phyloP scores from a whole-genome alignment of 2,113 vertebrate species.

The Tiliqua scincoides region DNA sequence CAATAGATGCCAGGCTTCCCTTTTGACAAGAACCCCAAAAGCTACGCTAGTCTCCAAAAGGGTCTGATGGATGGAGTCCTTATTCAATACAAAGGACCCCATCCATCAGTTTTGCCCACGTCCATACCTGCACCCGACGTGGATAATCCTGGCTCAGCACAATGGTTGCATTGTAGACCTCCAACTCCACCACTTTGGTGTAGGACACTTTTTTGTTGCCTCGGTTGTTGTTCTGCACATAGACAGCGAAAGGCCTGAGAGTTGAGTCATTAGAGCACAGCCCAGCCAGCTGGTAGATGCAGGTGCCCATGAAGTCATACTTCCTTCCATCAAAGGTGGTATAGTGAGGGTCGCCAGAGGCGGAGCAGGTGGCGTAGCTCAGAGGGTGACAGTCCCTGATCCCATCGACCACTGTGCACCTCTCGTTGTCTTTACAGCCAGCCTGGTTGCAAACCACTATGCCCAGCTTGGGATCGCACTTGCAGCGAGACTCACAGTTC shows the following conservation, averaged over 20 bases:
- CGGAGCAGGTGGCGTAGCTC: constrained; percentile 36
- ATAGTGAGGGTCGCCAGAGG: constrained; percentile 49
- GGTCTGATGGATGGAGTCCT: too few species aligned
- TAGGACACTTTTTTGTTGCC: constrained; percentile 37
- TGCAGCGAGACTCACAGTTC: constrained; percentile 45
- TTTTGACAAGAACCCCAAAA: too few species aligned
- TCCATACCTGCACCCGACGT: constrained; percentile 52
- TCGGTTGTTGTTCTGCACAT: constrained; percentile 53
- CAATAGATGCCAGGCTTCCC: neutral
- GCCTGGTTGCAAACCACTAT: constrained; percentile 68
- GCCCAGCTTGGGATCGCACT: constrained; percentile 42
- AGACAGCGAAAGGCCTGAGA: constrained; percentile 40
- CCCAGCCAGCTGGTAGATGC: constrained; percentile 55
- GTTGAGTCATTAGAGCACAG: constrained; percentile 37
- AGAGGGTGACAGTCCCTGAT: constrained; percentile 66
- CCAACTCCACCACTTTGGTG: constrained; percentile 47
- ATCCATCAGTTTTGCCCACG: neutral
- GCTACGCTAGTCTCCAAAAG: neutral
- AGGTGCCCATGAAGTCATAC: constrained; percentile 56
- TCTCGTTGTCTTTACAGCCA: constrained; percentile 58
- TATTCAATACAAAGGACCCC: neutral
- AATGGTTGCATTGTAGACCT: constrained; percentile 34
- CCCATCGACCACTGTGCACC: constrained; percentile 68
- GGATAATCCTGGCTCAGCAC: constrained; percentile 39
- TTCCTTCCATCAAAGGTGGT: constrained; percentile 49